A percentile compares a stretch with the other conserved stretches of the same genome.
Conservation (phyloP, 1,140 invertebrate genomes). For the Plutomurus gul region DNA sequence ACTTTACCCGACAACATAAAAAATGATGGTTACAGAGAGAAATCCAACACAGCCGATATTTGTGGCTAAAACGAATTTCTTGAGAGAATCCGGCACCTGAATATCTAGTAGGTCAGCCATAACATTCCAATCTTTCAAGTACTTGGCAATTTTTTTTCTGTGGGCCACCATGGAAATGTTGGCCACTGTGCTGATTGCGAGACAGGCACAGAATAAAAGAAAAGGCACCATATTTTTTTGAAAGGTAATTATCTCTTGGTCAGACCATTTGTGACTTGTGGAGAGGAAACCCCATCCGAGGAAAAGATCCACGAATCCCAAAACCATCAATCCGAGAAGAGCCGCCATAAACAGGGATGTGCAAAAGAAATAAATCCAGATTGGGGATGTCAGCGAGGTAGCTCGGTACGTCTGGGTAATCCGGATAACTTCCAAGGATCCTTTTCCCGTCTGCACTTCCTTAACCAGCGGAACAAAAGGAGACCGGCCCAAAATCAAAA, state of each 20-base stretch:
- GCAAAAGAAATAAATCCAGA: no score
- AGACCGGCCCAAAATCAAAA: conserved; percentile 38
- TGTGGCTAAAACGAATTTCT: conserved; percentile 33
- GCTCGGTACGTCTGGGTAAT: no score
- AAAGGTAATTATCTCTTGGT: neutral
- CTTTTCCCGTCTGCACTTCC: neutral
- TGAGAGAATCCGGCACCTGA: neutral
- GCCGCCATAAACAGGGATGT: no score
- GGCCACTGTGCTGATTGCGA: conserved; percentile 35
- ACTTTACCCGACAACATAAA: conserved; percentile 37
- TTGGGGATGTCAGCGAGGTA: no score
- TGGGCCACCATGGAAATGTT: conserved; percentile 38
- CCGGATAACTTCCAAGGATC: no score
- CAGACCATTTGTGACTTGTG: neutral
- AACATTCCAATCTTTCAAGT: conserved; percentile 47
- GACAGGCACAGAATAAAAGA: conserved; percentile 50
- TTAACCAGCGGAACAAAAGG: conserved; percentile 32
- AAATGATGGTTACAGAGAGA: conserved; percentile 22
- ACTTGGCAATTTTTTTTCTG: conserved; percentile 27
- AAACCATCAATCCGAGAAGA: no score
- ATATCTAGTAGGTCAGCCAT: conserved; percentile 34
- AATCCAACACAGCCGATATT: conserved; percentile 40
- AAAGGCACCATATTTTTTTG: conserved; percentile 47
- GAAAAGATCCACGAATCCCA: conserved; percentile 4
- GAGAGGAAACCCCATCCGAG: neutral